Evolutionary conservation across 2,888 invertebrate species (phyloP), one percentile per base, ranked within the genome.

Genomic region (Cheilosia urbana): DNA sequence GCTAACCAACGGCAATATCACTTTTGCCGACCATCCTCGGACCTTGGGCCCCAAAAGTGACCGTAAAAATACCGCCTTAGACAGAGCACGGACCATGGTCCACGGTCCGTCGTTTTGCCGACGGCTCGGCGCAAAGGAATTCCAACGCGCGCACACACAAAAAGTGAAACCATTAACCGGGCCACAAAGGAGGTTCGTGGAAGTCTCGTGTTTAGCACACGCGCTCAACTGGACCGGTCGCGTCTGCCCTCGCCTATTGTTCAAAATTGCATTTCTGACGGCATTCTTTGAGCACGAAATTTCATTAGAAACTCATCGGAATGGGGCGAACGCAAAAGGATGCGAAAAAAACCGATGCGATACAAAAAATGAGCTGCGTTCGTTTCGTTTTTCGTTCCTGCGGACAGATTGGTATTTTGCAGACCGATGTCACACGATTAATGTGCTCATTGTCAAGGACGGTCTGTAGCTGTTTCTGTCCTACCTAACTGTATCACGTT

Each of bases 171-270:
- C 80, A 85, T 81, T 81, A 72, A 76, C 62, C 76, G 81, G 55
- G n/a, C n/a, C 42, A 78, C 69, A 78, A 69, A 71, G 63, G 40
- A 62, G 66, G 75, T 91, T 91, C 91, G 91, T 91, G 91, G 91
- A 91, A 91, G 91, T 90, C 91, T 92, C 91, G 91, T 91, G 91
- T 91, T 91, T 89, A 91, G 91, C 91, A 92, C 91, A 91, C 91
- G 91, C 91, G 91, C 24, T 24, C 11, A 90, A 90, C 90, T 24
- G 21, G 9, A 15, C 51, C 37, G 37, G 13, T 3, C 90, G 66
- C 76, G 77, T 57, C 66, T 72, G 68, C 65, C 73, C 49, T 75
- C 49, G 71, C 80, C 85, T 81, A 85, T 85, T 85, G 85, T 85
- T 85, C 62, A 40, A 76, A 81, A 85, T 85, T 85, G 85, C 85